phyloP scores from a whole-genome alignment of 2,113 vertebrate genomes.

The Macaca mulatta region DNA sequence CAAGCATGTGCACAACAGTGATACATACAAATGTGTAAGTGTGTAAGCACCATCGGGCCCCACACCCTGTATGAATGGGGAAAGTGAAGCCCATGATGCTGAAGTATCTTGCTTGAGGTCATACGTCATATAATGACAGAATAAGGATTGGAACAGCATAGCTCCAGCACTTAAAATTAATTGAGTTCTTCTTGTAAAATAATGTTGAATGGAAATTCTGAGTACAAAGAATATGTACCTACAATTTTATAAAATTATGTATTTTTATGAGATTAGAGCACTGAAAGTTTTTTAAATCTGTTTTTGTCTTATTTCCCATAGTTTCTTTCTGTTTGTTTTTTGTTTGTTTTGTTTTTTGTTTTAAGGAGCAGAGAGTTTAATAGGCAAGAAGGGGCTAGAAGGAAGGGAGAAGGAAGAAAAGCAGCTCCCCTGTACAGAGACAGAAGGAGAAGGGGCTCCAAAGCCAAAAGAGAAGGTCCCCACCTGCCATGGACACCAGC shows the following conservation, averaged over 20 bases:
- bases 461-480: too few species aligned
- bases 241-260: constrained; percentile 16
- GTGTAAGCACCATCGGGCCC: neutral
- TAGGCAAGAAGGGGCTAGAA: too few species aligned
- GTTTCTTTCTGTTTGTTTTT: neutral
- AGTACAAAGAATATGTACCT: constrained; percentile 33
- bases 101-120: neutral
- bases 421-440: too few species aligned
- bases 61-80: neutral
- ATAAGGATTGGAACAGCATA: neutral
- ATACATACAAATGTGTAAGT: neutral
- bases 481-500: too few species aligned
- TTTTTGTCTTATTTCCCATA: neutral
- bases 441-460: too few species aligned
- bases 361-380: too few species aligned
- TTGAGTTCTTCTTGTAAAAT: constrained; percentile 40
- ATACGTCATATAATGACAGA: neutral
- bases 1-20: neutral
- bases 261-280: constrained; percentile 46
- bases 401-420: too few species aligned
- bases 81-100: neutral
- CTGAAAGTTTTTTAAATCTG: neutral
- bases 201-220: constrained; percentile 26
- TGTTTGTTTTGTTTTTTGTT: too few species aligned
- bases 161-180: neutral